Base-by-base conservation (phyloP, 2,113 vertebrate species). In the Myanophis thanlyinensis region DNA sequence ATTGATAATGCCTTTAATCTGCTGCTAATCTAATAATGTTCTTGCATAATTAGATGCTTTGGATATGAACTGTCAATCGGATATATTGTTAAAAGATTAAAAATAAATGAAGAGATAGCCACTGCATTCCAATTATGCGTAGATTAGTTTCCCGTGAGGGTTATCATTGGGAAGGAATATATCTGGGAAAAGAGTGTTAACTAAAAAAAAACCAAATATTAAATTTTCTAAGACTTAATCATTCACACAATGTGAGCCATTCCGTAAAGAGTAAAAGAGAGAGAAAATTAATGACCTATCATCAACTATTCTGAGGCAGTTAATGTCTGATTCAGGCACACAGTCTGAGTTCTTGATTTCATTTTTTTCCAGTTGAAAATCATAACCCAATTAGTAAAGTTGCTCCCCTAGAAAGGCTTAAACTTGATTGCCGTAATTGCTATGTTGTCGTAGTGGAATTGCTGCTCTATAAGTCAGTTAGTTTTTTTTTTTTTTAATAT, bases 1-100 rank as follows among this genome's bases (percentile, higher is more conserved):
- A 6, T 49, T n/a, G 67, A 88, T 90, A 93, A 91, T 51, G 87
- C 5, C 2, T 20, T 93, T 93, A 93, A 93, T 91, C 87, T 56
- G 91, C 25, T 54, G 22, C 27, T 93, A 93, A 8, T 7, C n/a
- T 94, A 92, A 62, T 94, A 73, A 25, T 92, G 47, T n/a, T 48
- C 90, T 62, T 59, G 49, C 51, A 93, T 87, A 93, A 91, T 96
- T 86, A 46, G 0, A 0, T 47, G 12, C 88, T 93, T 86, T 20
- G 59, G 49, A 54, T 95, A 12, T 53, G 53, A 94, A 80, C 30
- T 86, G 44, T 89, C 88, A 88, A 92, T 46, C 89, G 86, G 85
- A 23, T 27, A 91, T 88, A 46, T 85, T 84, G 49, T 73, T 90
- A 85, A 84, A 0, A 12, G 90, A 95, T 94, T 92, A 59, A 92